A percentile compares a stretch with the other conserved stretches of the same genome.
These are phyloP conservation scores for Caloenas nicobarica DNA, from an alignment of 2,113 vertebrate genomes.

Conservation along the genomic window DNA sequence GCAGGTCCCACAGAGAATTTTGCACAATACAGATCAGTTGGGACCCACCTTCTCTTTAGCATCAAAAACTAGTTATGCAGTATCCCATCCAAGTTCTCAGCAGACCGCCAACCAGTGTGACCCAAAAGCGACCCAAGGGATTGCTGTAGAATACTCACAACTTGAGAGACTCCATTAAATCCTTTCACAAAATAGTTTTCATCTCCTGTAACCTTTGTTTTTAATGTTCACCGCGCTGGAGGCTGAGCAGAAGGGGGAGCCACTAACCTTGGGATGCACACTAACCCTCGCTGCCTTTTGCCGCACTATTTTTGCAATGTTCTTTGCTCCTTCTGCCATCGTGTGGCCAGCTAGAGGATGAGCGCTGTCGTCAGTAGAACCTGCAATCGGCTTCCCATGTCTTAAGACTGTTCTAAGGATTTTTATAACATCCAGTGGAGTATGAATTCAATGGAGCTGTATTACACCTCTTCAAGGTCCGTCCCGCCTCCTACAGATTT, in stretches of 20 bases:
- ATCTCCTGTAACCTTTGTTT: background rate
- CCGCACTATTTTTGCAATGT: background rate
- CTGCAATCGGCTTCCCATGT: rapidly evolving
- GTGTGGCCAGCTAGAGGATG: background rate
- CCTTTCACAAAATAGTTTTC: background rate
- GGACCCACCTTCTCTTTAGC: background rate
- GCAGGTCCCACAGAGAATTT: background rate
- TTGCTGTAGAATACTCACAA: background rate
- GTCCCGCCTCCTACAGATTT: background rate
- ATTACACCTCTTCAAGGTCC: background rate
- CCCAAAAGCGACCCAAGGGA: rapidly evolving
- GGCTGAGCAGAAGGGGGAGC: background rate
- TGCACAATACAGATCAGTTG: rapidly evolving
- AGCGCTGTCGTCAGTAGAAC: rapidly evolving
- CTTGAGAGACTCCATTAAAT: rapidly evolving
- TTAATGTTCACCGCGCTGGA: rapidly evolving
- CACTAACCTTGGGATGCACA: rapidly evolving
- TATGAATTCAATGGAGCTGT: background rate
- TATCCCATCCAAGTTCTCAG: background rate
- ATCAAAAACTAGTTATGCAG: background rate
- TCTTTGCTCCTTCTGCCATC: slow-evolving; percentile 54
- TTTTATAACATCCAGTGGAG: rapidly evolving
- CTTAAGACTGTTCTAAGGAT: rapidly evolving
- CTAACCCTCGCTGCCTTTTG: background rate
- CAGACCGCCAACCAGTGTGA: background rate